Percentiles rank a stretch among this genome's conserved stretches.
Conservation (phyloP, 2,888 invertebrate species). For the Ormyrus pomaceus region DNA sequence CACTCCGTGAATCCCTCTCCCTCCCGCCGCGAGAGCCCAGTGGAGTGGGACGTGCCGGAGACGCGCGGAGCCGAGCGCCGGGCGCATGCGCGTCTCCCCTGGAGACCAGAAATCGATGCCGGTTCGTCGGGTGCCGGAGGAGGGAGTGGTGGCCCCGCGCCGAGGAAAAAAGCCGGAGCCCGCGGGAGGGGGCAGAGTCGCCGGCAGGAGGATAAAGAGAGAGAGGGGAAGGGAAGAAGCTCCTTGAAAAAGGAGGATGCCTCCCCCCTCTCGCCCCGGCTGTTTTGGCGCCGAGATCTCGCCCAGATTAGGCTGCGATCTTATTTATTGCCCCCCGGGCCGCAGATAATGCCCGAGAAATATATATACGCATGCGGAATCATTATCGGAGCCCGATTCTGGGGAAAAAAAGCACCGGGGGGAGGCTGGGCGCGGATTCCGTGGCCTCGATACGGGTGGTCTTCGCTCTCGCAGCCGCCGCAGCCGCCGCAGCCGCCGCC, state of each 20-base stretch:
- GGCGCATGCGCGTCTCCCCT: conserved; percentile 51
- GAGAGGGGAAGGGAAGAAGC: conserved; percentile 33
- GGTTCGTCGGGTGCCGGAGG: conserved; percentile 46
- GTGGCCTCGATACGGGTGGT: conserved; percentile 52
- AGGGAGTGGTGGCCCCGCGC: conserved; percentile 36
- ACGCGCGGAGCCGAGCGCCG: neutral
- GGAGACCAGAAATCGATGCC: conserved; percentile 56
- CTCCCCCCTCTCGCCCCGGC: conserved; percentile 27
- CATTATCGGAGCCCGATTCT: conserved; percentile 43
- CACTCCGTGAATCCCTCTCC: conserved; percentile 2
- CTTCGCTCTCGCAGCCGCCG: conserved; percentile 8
- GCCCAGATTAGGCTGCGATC: conserved; percentile 42
- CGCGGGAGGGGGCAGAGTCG: neutral
- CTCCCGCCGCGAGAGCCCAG: neutral
- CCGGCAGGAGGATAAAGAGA: conserved; percentile 9
- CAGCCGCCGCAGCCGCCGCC: neutral
- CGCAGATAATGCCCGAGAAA: conserved; percentile 28
- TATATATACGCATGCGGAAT: conserved; percentile 13
- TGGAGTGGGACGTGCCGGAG: conserved; percentile 50
- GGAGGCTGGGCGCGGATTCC: conserved; percentile 30
- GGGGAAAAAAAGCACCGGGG: conserved; percentile 8
- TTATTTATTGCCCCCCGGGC: conserved; percentile 49
- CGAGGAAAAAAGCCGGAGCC: neutral
- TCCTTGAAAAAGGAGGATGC: conserved; percentile 33
- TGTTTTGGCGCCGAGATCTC: conserved; percentile 46